Percentiles rank a stretch among this genome's conserved stretches.
Evolutionary conservation across 2,888 invertebrate genomes (phyloP).

Genomic region (Ephialtes manifestator): DNA sequence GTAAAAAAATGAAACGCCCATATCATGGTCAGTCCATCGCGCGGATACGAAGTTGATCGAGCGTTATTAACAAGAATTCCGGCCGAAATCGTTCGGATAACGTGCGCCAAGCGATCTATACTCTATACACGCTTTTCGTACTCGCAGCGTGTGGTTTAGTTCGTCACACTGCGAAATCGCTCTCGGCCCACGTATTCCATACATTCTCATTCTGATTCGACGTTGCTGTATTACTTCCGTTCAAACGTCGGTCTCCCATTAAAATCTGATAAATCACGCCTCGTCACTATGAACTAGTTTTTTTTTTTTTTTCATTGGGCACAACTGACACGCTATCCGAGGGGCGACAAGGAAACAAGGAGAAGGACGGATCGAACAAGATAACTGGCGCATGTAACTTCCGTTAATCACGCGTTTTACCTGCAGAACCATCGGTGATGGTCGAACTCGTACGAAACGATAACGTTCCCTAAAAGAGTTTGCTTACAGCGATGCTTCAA

Average conservation of each 20-base stretch:
- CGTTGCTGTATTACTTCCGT: neutral
- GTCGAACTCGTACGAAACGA: constrained; percentile 42
- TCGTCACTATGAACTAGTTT: neutral
- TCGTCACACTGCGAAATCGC: constrained; percentile 30
- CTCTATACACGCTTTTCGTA: constrained; percentile 7
- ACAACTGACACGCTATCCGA: constrained; percentile 10
- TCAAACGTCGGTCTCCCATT: constrained; percentile 59
- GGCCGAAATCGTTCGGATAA: constrained; percentile 37
- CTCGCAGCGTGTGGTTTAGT: neutral
- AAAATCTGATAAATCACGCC: constrained; percentile 74
- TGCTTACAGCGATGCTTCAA: constrained; percentile 29
- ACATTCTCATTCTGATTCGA: constrained; percentile 53
- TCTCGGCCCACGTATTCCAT: constrained; percentile 24
- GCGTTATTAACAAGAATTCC: constrained; percentile 57
- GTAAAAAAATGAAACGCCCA: neutral
- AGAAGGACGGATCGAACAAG: constrained; percentile 29
- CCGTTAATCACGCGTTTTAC: constrained; percentile 46
- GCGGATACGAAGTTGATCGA: constrained; percentile 24
- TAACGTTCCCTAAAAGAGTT: constrained; percentile 46
- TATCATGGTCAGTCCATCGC: constrained; percentile 18
- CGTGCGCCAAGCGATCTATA: neutral
- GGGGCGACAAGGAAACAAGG: constrained; percentile 2
- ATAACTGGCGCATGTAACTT: constrained; percentile 53
- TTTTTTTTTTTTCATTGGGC: constrained; percentile 30
- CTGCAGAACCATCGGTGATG: constrained; percentile 21